These are phyloP conservation scores for Cichladusa arquata DNA, from an alignment of 2,113 vertebrate species.

Conservation along the genomic window DNA sequence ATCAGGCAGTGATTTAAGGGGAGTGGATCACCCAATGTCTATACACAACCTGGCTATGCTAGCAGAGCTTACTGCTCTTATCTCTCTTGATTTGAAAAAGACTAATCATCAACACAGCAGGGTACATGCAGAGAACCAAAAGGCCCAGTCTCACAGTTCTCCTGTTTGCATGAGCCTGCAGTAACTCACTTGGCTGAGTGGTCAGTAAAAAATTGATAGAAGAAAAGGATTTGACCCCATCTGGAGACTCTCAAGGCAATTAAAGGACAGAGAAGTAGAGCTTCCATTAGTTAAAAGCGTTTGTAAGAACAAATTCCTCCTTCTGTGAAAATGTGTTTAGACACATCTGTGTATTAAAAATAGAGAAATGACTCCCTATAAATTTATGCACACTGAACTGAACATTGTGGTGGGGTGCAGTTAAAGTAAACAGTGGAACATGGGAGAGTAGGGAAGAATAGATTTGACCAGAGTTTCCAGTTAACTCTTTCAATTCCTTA, in stretches of 20 bases:
- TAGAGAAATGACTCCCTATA: neutral
- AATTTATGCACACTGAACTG: neutral
- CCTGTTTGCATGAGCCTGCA: neutral
- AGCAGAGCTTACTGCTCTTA: slow-evolving; percentile 16
- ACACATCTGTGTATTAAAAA: neutral
- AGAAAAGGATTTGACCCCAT: neutral
- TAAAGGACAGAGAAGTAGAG: neutral
- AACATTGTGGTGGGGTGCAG: neutral
- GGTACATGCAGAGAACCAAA: neutral
- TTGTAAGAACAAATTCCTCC: neutral
- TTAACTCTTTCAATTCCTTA: neutral
- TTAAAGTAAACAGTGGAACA: neutral
- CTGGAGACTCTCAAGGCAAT: neutral
- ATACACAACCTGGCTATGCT: neutral
- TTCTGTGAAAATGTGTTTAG: neutral
- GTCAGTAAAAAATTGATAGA: neutral
- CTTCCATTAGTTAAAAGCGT: neutral
- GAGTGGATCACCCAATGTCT: neutral
- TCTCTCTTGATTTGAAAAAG: neutral
- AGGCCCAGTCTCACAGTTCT: neutral
- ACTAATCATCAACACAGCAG: neutral
- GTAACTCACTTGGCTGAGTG: neutral
- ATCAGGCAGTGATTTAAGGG: slow-evolving; percentile 26
- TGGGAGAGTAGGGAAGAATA: neutral
- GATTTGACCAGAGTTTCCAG: neutral